Evolutionary conservation across 2,113 vertebrate species (phyloP).

Genomic region (Phalacrocorax brasilianus): DNA sequence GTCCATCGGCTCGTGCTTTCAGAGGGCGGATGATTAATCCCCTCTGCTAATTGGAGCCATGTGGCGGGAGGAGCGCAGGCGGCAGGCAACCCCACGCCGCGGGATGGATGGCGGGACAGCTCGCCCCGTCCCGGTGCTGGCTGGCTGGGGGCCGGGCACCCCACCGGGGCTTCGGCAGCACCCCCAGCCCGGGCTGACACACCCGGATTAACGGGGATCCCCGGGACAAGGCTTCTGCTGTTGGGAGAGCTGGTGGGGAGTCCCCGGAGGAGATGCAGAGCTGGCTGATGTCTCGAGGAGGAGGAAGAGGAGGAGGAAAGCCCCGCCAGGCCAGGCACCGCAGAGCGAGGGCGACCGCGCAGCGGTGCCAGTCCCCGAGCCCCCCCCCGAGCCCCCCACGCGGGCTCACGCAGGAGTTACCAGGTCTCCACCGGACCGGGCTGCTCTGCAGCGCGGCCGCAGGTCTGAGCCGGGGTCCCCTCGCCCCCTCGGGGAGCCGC

Average conservation of each 20-base stretch:
- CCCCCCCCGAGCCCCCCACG: background rate
- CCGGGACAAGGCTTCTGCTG: background rate
- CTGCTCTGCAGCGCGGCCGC: rapidly evolving
- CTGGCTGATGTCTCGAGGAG: background rate
- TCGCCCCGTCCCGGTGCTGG: rapidly evolving
- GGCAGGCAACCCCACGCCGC: rapidly evolving
- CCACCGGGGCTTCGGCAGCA: background rate
- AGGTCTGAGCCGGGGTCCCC: rapidly evolving
- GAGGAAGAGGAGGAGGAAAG: background rate
- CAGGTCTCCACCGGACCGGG: background rate
- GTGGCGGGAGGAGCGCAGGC: background rate
- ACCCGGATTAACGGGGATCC: background rate
- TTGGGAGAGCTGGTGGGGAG: background rate
- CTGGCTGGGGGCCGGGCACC: background rate
- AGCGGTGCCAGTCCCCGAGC: background rate
- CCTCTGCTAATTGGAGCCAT: constrained; percentile 52
- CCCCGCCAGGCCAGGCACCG: background rate
- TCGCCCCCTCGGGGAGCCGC: too few relatives aligned
- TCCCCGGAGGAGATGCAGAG: background rate
- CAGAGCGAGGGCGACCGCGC: background rate
- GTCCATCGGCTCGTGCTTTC: rapidly evolving
- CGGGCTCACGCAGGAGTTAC: background rate
- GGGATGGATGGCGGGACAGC: rapidly evolving
- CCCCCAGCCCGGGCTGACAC: background rate
- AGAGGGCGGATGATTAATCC: background rate